Percentiles rank a stretch among this genome's conserved stretches.
These are phyloP conservation scores for Holacanthella duospinosa DNA, from an alignment of 2,888 invertebrate genomes.

Conservation along the genomic window DNA sequence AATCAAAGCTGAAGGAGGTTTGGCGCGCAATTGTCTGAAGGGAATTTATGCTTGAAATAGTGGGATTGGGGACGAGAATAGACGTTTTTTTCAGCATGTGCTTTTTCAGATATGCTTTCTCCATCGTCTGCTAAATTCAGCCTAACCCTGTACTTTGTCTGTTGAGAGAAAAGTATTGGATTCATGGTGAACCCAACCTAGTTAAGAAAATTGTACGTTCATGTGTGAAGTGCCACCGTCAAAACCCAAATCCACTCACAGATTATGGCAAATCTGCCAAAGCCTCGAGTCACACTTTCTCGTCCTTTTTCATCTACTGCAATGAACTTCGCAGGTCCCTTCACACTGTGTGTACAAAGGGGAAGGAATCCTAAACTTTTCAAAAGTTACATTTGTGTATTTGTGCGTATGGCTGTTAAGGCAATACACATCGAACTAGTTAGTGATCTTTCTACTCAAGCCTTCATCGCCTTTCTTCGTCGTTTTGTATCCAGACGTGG, in stretches of 20 bases:
- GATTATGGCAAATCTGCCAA: conserved; percentile 38
- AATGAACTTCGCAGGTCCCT: conserved; percentile 24
- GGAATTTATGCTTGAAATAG: too few species aligned
- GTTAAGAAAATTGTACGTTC: conserved; percentile 3
- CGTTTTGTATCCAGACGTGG: conserved; percentile 13
- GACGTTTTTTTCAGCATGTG: too few species aligned
- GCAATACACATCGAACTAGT: conserved; percentile 36
- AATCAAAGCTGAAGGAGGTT: too few species aligned
- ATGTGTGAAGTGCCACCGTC: conserved; percentile 22
- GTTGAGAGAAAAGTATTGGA: conserved; percentile 7
- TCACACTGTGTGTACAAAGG: conserved; percentile 18
- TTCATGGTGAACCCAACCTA: conserved; percentile 5
- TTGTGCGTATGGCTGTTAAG: conserved; percentile 37
- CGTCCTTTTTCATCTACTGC: conserved; percentile 35
- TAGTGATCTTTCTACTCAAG: conserved; percentile 8
- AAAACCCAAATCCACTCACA: conserved; percentile 17
- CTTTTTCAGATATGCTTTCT: too few species aligned
- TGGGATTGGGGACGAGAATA: too few species aligned
- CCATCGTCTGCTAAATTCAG: too few species aligned
- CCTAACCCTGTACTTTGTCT: too few species aligned
- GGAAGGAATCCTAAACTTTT: conserved; percentile 20
- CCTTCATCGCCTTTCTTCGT: conserved; percentile 6
- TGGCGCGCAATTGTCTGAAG: too few species aligned
- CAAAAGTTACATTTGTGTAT: conserved; percentile 37
- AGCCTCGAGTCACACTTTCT: conserved; percentile 23